Evolutionary conservation across 2,888 invertebrate genomes (phyloP), one percentile per base, ranked within the genome.

Genomic region (Apeira syringaria): DNA sequence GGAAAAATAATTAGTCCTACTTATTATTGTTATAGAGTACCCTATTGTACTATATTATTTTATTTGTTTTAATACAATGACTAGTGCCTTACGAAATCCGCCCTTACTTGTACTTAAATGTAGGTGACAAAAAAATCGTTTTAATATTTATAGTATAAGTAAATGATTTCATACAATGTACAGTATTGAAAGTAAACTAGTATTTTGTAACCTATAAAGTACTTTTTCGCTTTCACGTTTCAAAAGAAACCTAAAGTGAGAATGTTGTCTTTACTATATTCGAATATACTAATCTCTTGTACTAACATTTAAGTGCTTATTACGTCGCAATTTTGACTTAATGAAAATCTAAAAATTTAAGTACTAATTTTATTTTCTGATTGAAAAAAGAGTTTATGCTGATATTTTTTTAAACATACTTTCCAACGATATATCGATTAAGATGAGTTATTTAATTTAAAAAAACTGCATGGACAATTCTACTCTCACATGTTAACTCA

Each of bases 201-300:
- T 22, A 40, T 34, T n/a, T 40, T 47, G 32, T 33, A 4, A 43
- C 25, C 33, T 45, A 32, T 45, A 43, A 46, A 46, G 39, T 39
- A 56, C 48, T 65, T 74, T 37, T 76, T 82, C 83, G 65, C 76
- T 81, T 80, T 80, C 29, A 68, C 70, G 83, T 85, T 85, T 84
- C 74, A 67, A 49, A 48, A 36, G 78, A 84, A 85, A 85, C 77
- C 71, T 64, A 75, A 74, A 77, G 74, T 58, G 84, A 83, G 80
- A 75, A 22, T 71, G 61, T 60, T 58, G 38, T 54, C 60, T 63
- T 50, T 44, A 33, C 26, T 20, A 22, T 31, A 20, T 29, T 26
- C 37, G 17, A 46, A 28, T 51, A 50, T 48, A 27, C 50, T 36
- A 63, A 49, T 48, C 43, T 59, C 54, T 47, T 41, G 45, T 38